Base-by-base conservation (phyloP, 2,888 invertebrate genomes). In the Synanthedon formicaeformis region DNA sequence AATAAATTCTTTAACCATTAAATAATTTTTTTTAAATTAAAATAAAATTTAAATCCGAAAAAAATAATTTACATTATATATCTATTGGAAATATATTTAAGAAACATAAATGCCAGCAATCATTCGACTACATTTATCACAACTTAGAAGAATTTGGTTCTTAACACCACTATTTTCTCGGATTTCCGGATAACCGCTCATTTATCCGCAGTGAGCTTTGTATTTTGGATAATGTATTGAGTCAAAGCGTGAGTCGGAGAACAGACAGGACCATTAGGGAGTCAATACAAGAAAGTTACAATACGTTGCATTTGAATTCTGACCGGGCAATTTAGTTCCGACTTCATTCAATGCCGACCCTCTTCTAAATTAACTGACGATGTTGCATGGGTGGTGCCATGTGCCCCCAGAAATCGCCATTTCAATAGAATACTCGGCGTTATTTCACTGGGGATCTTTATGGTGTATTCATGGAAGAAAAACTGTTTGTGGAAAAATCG, bases 401-500 rank as follows among this genome's bases (percentile, higher is more conserved):
- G 34, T 34, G 45, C 68, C 67, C 66, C 67, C 67, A 66, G 66
- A 63, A 66, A 64, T 66, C 64, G 60, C 54, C 55, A 57, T 69
- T 70, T 72, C 67, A 75, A 76, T 68, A 66, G 71, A 65, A 64
- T 66, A 66, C 62, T 61, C 60, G 56, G 61, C 61, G 66, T 67
- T 72, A 71, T 70, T 72, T 73, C 68, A 69, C 65, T 57, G 66
- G 71, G 72, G 66, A 56, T 55, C 66, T 60, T 65, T 66, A 50
- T 64, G 67, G 66, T 57, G 54, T 54, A 59, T 71, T 66, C 68
- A 67, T 60, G 56, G 63, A 59, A 66, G 64, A 68, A 62, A 66
- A 67, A 66, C 63, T 60, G 60, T 63, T 62, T 56, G 62, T 60
- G 64, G 71, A 72, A 75, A n/a, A 72, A 71, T 69, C 60, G 65